Evolutionary conservation across 2,888 invertebrate genomes (phyloP), one percentile per base, ranked within the genome.

Genomic region (Helleia helle): DNA sequence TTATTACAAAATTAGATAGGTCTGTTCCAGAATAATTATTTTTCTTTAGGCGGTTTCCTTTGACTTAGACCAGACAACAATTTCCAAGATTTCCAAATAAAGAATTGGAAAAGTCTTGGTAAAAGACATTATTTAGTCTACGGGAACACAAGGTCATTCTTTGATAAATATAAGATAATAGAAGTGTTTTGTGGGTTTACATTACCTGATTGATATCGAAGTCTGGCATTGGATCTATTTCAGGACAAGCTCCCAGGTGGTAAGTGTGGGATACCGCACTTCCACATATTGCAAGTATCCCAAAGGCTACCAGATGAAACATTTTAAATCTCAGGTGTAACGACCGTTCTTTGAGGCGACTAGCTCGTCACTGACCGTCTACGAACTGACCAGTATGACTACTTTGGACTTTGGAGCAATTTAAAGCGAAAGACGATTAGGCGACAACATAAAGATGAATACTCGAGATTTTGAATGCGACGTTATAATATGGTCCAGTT

Each of bases 131-230:
- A n/a, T n/a, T n/a, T n/a, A n/a, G n/a, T n/a, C n/a, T n/a, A n/a
- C n/a, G n/a, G n/a, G n/a, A n/a, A n/a, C n/a, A n/a, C n/a, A n/a
- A n/a, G n/a, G n/a, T n/a, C n/a, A n/a, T n/a, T n/a, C n/a, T n/a
- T n/a, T n/a, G n/a, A n/a, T n/a, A n/a, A n/a, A n/a, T n/a, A n/a
- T n/a, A n/a, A n/a, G n/a, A n/a, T n/a, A n/a, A n/a, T n/a, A n/a
- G n/a, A n/a, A n/a, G n/a, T n/a, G n/a, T n/a, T n/a, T n/a, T n/a
- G n/a, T n/a, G n/a, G n/a, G n/a, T n/a, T 14, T 27, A 38, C 2
- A 29, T 36, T 49, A 93, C 94, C 87, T 83, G 87, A 48, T 87
- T 89, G 90, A 93, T 93, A 44, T 91, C 87, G 62, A 94, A 94
- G 40, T 88, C 88, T 0, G 85, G 71, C 87, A 91, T 87, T 0